Evolutionary conservation across 1,140 invertebrate genomes (phyloP).

Genomic region (Dendroctonus ponderosae): DNA sequence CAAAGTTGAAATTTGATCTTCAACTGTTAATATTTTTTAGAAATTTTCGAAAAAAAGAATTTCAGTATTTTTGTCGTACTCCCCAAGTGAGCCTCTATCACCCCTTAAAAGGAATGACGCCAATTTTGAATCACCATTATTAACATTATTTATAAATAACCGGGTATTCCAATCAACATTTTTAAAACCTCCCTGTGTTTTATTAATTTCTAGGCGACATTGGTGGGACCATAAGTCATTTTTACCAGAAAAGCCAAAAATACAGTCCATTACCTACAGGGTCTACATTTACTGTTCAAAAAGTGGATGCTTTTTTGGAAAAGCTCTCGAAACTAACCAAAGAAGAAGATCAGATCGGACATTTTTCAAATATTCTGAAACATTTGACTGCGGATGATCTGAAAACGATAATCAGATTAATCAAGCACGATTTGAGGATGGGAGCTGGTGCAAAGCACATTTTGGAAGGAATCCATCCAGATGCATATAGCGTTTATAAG

Average conservation of each 20-base stretch:
- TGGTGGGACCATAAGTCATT: constrained; percentile 80
- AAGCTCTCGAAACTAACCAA: constrained; percentile 73
- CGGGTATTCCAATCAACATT: too few species aligned
- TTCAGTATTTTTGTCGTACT: too few species aligned
- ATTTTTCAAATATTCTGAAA: constrained; percentile 71
- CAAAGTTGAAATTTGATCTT: too few species aligned
- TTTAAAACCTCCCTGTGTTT: not conserved
- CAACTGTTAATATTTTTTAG: too few species aligned
- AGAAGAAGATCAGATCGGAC: constrained; percentile 82
- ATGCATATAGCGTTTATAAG: constrained; percentile 87
- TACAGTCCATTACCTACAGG: constrained; percentile 60
- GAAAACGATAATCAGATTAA: constrained; percentile 80
- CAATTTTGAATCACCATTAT: too few species aligned
- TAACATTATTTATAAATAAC: too few species aligned
- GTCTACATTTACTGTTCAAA: constrained; percentile 72
- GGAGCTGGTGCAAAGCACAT: constrained; percentile 91
- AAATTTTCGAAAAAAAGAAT: too few species aligned
- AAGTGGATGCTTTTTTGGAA: constrained; percentile 75
- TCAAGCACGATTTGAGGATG: constrained; percentile 89
- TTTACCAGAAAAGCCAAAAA: constrained; percentile 68
- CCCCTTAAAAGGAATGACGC: too few species aligned
- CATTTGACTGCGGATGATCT: constrained; percentile 83
- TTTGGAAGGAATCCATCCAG: constrained; percentile 77
- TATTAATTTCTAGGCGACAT: constrained; percentile 63
- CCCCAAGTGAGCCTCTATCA: too few species aligned